phyloP scores from a whole-genome alignment of 2,113 vertebrate species.

The Sula dactylatra region DNA sequence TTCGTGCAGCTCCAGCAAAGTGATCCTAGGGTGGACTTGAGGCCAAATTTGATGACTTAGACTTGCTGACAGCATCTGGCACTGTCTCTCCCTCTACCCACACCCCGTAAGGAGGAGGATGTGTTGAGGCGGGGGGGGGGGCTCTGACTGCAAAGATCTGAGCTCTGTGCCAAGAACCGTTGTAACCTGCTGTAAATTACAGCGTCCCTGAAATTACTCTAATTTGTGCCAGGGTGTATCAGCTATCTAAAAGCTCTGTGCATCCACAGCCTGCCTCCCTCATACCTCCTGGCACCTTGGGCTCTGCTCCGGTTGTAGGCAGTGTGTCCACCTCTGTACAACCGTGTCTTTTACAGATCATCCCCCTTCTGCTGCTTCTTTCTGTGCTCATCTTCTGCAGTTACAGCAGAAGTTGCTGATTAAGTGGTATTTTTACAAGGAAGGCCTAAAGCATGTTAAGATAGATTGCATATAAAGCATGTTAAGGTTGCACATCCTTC shows the following conservation, averaged over 20 bases:
- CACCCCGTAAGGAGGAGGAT: background rate
- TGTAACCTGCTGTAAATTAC: background rate
- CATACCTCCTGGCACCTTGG: accelerated
- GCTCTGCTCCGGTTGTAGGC: background rate
- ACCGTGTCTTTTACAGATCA: accelerated
- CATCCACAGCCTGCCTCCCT: background rate
- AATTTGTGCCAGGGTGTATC: background rate
- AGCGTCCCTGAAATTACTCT: background rate
- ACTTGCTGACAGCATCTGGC: constrained; percentile 6
- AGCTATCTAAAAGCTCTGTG: background rate
- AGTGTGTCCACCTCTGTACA: background rate
- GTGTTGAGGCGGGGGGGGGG: background rate
- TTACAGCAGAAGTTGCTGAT: background rate
- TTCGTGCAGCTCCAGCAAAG: background rate
- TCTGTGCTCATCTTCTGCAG: background rate
- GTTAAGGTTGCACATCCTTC: background rate
- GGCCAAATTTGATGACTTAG: background rate
- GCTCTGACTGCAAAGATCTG: background rate
- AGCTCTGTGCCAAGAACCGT: background rate
- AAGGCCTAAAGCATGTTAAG: background rate
- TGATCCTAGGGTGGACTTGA: background rate
- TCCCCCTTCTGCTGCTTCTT: background rate
- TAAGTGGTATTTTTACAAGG: background rate
- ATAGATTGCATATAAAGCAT: background rate
- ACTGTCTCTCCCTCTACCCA: accelerated